phyloP scores from a whole-genome alignment of 2,113 vertebrate species.

The Seriola quinqueradiata region DNA sequence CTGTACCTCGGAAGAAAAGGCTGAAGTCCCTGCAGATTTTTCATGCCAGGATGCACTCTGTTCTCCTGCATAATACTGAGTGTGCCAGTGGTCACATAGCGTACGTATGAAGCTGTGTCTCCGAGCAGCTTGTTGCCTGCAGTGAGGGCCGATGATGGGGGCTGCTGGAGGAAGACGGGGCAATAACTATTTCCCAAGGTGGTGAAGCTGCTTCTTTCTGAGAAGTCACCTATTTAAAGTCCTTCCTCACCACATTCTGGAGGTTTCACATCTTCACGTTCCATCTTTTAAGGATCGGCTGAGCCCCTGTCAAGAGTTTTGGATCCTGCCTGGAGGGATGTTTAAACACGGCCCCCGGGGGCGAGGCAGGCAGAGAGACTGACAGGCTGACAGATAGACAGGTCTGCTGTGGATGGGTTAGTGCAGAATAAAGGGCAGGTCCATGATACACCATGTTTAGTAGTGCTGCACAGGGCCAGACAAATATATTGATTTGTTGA shows the following conservation, averaged over 20 bases:
- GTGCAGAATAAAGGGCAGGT: conserved; percentile 13
- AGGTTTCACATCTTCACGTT: conserved; percentile 50
- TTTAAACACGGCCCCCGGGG: conserved; percentile 49
- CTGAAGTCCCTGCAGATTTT: conserved; percentile 58
- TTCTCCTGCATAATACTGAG: conserved; percentile 26
- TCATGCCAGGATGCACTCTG: conserved; percentile 44
- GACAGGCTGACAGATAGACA: conserved; percentile 58
- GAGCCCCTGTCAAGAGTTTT: conserved; percentile 54
- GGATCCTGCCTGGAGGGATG: conserved; percentile 65
- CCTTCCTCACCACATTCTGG: conserved; percentile 31
- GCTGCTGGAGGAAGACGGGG: conserved; percentile 16
- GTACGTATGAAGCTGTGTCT: conserved; percentile 22
- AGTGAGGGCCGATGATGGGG: conserved; percentile 26
- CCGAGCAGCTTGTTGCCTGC: conserved; percentile 42
- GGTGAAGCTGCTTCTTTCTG: neutral
- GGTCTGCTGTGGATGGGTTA: conserved; percentile 25
- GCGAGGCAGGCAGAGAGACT: conserved; percentile 45
- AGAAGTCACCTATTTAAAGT: conserved; percentile 54
- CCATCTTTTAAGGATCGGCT: conserved; percentile 39
- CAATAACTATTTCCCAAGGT: conserved; percentile 60
- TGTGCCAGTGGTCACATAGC: conserved; percentile 36
- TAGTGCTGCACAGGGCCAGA: conserved; percentile 1
- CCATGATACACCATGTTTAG: conserved; percentile 21
- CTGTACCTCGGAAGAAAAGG: conserved; percentile 52
- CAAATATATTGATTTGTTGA: conserved; percentile 36